Base-by-base conservation (phyloP, 1,140 invertebrate genomes). In the Zaprionus gabonicus region DNA sequence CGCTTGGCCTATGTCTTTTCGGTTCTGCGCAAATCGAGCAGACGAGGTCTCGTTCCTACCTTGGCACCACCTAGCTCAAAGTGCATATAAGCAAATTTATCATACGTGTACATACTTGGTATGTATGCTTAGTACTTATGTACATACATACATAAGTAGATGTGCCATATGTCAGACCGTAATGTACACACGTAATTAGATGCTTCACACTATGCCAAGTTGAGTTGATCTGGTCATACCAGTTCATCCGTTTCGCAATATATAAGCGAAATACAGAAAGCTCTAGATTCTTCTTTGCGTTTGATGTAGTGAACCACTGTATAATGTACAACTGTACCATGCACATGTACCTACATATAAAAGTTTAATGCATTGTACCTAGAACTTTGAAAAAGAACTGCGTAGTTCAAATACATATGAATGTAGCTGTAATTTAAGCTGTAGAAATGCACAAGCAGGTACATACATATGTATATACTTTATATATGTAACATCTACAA, bases 1-100 rank as follows among this genome's bases (percentile, higher is more conserved):
- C 38, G 55, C 28, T 72, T 66, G 74, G 62, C 74, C 74, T 46
- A 55, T 36, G 59, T 15, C 58, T 34, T 57, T 27, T 57, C 12
- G 31, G 23, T 20, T 20, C 51, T 31, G 3, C 57, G 53, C n/a
- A 63, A 71, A 55, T 76, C 62, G 62, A 72, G 60, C 36, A 31
- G 12, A 38, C 28, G 38, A 72, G 69, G 49, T 53, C 34, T 38
- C 3, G 36, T 60, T 72, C 49, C 58, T 76, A 44, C 60, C 73
- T 71, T 76, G 74, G 27, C 13, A 31, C 1, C 34, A 25, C 49
- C 36, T 0, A 44, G 23, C 12, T 74, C 27, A 56, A 41, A 1
- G 38, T 13, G 20, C 7, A 49, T 20, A 49, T 13, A 12, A 10
- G 2, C 41, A 20, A 46, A 46, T 15, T 15, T 38, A 38, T 15